These are phyloP conservation scores for Prolemur simus DNA, from an alignment of 2,113 vertebrate species.

Conservation along the genomic window DNA sequence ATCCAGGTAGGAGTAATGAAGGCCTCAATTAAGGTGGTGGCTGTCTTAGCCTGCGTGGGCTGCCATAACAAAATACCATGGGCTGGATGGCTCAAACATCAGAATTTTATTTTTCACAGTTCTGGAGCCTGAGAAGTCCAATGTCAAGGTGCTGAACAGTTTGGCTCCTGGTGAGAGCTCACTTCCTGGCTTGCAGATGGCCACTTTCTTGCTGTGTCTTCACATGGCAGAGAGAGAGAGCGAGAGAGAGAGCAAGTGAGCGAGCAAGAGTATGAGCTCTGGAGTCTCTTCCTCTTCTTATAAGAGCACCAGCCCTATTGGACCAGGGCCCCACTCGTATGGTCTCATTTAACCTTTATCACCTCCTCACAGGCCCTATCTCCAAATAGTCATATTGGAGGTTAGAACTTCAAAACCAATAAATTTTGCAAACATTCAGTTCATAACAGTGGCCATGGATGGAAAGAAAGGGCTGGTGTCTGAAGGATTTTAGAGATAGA, in stretches of 20 bases:
- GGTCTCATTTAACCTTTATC: neutral
- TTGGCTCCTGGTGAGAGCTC: neutral
- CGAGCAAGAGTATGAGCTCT: neutral
- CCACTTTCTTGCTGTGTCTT: neutral
- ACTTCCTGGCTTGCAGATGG: neutral
- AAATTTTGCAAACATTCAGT: neutral
- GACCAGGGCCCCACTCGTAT: neutral
- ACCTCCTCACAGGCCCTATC: neutral
- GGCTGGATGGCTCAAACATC: neutral
- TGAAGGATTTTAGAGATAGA: neutral
- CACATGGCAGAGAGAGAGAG: neutral
- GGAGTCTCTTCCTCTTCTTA: neutral
- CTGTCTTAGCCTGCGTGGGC: neutral
- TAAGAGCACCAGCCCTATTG: neutral
- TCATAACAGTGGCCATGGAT: neutral
- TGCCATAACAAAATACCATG: neutral
- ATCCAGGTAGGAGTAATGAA: neutral
- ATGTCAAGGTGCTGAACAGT: neutral
- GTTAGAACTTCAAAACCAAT: neutral
- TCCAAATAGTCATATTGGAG: neutral
- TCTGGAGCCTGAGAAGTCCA: neutral
- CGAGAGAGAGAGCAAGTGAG: neutral
- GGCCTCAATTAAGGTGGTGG: neutral
- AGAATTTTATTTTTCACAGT: neutral
- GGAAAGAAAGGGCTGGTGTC: neutral